Conservation (phyloP, 2,113 vertebrate genomes). For the Corvus moneduloides region DNA sequence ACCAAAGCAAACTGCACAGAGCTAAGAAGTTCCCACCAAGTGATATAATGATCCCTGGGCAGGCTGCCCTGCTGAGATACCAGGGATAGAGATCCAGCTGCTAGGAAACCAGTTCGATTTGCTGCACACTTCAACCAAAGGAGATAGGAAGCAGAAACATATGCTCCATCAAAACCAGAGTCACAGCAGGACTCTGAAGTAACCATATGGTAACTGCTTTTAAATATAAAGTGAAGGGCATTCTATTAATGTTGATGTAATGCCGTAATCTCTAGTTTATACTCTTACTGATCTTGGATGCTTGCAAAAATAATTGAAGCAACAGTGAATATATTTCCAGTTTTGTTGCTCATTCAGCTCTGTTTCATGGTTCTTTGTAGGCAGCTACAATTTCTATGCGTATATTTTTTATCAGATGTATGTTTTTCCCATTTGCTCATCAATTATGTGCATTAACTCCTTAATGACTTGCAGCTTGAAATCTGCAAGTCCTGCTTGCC, state of each 20-base stretch:
- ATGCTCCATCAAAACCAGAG: constrained; percentile 3
- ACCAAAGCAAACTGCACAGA: background rate
- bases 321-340: background rate
- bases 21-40: background rate
- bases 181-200: background rate
- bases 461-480: background rate
- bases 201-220: background rate
- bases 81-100: background rate
- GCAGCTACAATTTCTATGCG: background rate
- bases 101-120: background rate
- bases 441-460: background rate
- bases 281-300: background rate
- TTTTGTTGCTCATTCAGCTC: background rate
- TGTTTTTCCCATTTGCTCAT: background rate
- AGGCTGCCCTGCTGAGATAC: background rate
- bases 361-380: background rate
- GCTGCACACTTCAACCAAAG: background rate
- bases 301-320: background rate
- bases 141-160: background rate
- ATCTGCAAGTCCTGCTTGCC: background rate
- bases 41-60: background rate
- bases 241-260: background rate
- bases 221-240: background rate
- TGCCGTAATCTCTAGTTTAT: background rate
- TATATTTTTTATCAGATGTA: background rate